Evolutionary conservation across 2,888 invertebrate species (phyloP), one percentile per base, ranked within the genome.

Genomic region (Endomychus coccineus): DNA sequence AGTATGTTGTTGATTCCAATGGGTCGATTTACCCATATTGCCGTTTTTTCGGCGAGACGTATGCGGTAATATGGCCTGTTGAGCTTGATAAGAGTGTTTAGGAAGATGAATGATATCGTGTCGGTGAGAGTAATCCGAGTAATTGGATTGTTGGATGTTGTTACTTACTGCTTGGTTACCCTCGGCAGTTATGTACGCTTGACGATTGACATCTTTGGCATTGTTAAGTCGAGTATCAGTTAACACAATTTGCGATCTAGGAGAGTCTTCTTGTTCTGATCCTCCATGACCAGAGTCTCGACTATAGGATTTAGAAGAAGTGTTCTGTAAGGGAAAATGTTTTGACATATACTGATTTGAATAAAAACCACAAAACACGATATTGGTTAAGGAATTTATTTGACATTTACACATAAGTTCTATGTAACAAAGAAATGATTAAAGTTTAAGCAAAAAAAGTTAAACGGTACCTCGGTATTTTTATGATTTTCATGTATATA

Each of bases 271-370:
- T 70, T 83, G 69, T 70, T 77, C 64, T 61, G 77, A 72, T 61
- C 80, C 68, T 58, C 79, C 69, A 68, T 77, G 75, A 44, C 75
- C 74, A 27, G 75, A 75, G 59, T 76, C 76, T 43, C 75, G 73
- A 47, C 74, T 77, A 59, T 74, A 80, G 50, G 81, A 81, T 64
- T 83, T 83, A 83, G 82, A 83, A 80, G 83, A 83, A 80, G 81
- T 83, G 80, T 82, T 83, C 83, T 84, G 82, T 52, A 67, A 66
- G 59, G 54, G 48, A 41, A 42, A 36, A 45, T 27, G 11, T 11
- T 23, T 25, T 36, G n/a, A n/a, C n/a, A n/a, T n/a, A n/a, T n/a
- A n/a, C n/a, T n/a, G n/a, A n/a, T n/a, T n/a, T n/a, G n/a, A n/a
- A n/a, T n/a, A n/a, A n/a, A n/a, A n/a, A n/a, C n/a, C n/a, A n/a